Evolutionary conservation across 2,113 vertebrate species (phyloP).

Genomic region (Lophius piscatorius): DNA sequence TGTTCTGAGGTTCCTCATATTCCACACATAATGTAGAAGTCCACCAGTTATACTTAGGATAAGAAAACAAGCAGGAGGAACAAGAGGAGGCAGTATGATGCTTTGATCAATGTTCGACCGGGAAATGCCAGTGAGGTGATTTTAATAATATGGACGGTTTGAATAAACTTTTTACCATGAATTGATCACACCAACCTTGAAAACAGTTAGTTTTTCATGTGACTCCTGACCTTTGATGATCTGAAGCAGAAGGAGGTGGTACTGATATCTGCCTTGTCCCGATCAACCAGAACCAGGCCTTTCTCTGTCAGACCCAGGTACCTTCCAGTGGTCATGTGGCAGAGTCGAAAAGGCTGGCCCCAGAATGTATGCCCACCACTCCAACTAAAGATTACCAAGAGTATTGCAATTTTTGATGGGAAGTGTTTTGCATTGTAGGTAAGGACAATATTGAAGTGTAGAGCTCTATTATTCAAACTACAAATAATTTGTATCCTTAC

Average conservation of each 20-base stretch:
- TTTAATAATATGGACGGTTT: no score
- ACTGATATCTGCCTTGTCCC: conserved; percentile 89
- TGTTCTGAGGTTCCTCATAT: no score
- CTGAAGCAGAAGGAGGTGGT: conserved; percentile 92
- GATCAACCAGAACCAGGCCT: conserved; percentile 87
- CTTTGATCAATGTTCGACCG: no score
- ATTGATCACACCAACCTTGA: not conserved
- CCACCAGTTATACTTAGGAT: no score
- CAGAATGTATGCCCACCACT: conserved; percentile 92
- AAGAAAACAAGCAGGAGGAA: no score
- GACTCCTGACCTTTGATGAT: conserved; percentile 87
- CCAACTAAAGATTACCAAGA: conserved; percentile 81
- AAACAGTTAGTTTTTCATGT: not conserved
- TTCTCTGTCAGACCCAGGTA: conserved; percentile 89
- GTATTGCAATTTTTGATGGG: not conserved
- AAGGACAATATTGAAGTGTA: not conserved
- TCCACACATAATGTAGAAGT: no score
- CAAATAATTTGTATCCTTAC: conserved; percentile 81
- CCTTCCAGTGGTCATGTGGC: conserved; percentile 91
- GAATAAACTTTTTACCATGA: no score
- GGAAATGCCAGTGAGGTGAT: no score
- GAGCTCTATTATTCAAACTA: not conserved
- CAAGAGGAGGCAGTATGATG: no score
- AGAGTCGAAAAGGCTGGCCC: conserved; percentile 90
- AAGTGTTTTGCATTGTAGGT: not conserved